Conservation (phyloP, 2,888 invertebrate species). For the Latrodectus hesperus region DNA sequence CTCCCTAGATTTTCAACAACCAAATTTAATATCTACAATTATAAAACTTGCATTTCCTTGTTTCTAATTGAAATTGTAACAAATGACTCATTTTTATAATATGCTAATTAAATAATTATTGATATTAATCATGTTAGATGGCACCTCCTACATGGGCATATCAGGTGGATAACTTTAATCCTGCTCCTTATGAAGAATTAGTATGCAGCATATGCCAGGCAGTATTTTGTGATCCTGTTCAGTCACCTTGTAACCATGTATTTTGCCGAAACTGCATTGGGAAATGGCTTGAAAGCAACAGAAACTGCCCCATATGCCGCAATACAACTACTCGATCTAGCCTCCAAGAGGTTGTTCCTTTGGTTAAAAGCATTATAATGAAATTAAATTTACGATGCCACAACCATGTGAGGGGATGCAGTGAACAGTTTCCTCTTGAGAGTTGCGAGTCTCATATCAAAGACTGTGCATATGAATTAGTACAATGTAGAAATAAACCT, state of each 20-base stretch:
- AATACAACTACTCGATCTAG: slow-evolving; percentile 20
- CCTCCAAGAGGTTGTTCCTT: slow-evolving; percentile 44
- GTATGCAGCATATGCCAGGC: slow-evolving; percentile 60
- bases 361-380: slow-evolving; percentile 58
- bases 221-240: slow-evolving; percentile 63
- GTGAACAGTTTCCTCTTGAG: slow-evolving; percentile 45
- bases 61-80: too few relatives aligned
- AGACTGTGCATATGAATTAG: slow-evolving; percentile 30
- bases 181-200: slow-evolving; percentile 63
- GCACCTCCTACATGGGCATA: slow-evolving; percentile 60
- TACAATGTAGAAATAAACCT: slow-evolving; percentile 38
- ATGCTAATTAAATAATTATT: neutral
- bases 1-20: too few relatives aligned
- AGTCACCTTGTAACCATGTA: slow-evolving; percentile 63
- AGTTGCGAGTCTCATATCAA: slow-evolving; percentile 42
- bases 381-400: slow-evolving; percentile 47
- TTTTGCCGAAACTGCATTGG: slow-evolving; percentile 55
- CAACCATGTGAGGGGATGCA: slow-evolving; percentile 35
- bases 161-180: slow-evolving; percentile 57
- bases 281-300: slow-evolving; percentile 45
- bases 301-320: slow-evolving; percentile 65
- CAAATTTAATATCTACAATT: too few relatives aligned
- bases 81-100: too few relatives aligned
- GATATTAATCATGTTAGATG: slow-evolving; percentile 34
- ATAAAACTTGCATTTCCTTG: too few relatives aligned